These are phyloP conservation scores for Polypedilum vanderplanki DNA, from an alignment of 1,140 invertebrate genomes.

Conservation along the genomic window DNA sequence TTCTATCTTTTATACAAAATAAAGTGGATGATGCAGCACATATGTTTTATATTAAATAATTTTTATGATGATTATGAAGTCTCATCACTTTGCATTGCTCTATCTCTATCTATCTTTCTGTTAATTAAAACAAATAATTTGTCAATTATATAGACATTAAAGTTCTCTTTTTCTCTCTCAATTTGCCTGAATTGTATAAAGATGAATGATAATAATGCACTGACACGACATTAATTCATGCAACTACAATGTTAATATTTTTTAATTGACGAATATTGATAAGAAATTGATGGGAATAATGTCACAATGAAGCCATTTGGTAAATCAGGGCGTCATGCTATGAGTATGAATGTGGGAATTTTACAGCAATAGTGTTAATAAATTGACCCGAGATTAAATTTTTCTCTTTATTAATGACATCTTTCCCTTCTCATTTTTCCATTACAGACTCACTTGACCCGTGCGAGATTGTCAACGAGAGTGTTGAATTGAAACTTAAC, in stretches of 20 bases:
- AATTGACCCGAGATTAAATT: slow-evolving; percentile 7
- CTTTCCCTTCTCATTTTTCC: background rate
- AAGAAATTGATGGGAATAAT: background rate
- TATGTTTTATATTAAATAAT: background rate
- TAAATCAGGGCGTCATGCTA: too few species aligned
- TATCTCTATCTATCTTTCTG: too few species aligned
- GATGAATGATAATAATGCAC: background rate
- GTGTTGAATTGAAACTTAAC: background rate
- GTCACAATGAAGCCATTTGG: background rate
- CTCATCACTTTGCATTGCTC: background rate
- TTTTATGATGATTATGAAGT: background rate
- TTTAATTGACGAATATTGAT: slow-evolving; percentile 3
- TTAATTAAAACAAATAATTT: slow-evolving; percentile 20
- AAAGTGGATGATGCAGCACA: background rate
- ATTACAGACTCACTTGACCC: slow-evolving; percentile 1
- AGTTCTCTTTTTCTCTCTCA: background rate
- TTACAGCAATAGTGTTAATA: slow-evolving; percentile 18
- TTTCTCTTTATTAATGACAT: background rate
- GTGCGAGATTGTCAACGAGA: background rate
- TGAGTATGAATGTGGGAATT: background rate
- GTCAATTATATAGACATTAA: background rate
- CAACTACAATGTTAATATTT: background rate
- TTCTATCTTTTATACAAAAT: too few species aligned
- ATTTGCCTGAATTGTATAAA: background rate
- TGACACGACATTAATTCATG: background rate